Percentiles rank a stretch among this genome's conserved stretches.
Conservation (phyloP, 2,113 vertebrate genomes). For the Silurus meridionalis region DNA sequence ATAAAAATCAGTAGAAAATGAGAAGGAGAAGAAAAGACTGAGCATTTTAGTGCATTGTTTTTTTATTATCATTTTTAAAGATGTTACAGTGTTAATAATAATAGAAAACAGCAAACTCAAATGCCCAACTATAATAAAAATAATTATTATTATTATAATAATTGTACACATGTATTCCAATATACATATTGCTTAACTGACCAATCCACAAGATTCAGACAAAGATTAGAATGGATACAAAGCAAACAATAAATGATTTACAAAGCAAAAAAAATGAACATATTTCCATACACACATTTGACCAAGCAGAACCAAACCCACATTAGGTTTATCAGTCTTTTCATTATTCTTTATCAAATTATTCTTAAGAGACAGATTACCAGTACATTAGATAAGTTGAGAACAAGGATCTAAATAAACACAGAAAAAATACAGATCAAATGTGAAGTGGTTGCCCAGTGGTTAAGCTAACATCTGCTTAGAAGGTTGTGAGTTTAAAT, state of each 20-base stretch:
- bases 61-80: neutral
- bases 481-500: too few species aligned
- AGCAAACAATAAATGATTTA: neutral
- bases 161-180: too few species aligned
- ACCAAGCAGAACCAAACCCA: neutral
- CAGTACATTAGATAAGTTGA: neutral
- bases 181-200: too few species aligned
- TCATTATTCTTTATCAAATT: neutral
- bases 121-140: too few species aligned
- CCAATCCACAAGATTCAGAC: neutral
- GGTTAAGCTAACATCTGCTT: too few species aligned
- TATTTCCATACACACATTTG: neutral
- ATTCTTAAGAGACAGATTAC: neutral
- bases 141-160: too few species aligned
- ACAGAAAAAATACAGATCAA: neutral
- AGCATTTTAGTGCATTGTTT: neutral
- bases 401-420: neutral
- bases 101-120: too few species aligned
- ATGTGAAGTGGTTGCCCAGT: neutral
- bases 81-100: too few species aligned
- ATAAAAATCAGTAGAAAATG: neutral
- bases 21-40: neutral
- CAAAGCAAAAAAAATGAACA: neutral
- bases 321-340: neutral
- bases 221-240: neutral